phyloP scores from a whole-genome alignment of 1,140 invertebrate genomes.

The Propsilocerus akamusi region DNA sequence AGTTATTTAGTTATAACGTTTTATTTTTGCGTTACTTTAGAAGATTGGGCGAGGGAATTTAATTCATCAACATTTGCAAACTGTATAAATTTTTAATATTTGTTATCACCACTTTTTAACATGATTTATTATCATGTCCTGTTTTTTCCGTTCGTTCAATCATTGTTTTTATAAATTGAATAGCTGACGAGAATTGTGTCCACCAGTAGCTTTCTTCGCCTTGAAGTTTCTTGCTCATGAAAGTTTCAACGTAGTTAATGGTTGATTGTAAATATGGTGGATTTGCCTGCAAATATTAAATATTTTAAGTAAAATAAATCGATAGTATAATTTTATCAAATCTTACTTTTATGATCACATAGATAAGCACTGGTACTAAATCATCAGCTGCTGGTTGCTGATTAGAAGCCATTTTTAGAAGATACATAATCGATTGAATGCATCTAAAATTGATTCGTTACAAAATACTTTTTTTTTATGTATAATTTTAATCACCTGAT shows the following conservation, averaged over 20 bases:
- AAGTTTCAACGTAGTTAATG: conserved; percentile 88
- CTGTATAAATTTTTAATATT: too few relatives aligned
- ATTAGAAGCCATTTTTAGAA: conserved; percentile 63
- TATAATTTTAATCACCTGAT: conserved; percentile 15
- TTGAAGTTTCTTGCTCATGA: conserved; percentile 62
- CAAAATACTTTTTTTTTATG: background rate
- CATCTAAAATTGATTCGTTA: conserved; percentile 42
- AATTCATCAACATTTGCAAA: too few relatives aligned
- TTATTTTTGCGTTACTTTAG: too few relatives aligned
- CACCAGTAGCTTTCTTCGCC: conserved; percentile 97
- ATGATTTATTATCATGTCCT: background rate
- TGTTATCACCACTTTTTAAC: too few relatives aligned
- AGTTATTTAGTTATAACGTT: too few relatives aligned
- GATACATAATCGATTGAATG: conserved; percentile 82
- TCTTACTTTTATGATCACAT: conserved; percentile 81
- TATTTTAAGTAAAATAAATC: conserved; percentile 1
- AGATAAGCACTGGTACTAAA: conserved; percentile 90
- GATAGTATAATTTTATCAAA: background rate
- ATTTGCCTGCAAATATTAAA: conserved; percentile 52
- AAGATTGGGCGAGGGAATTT: too few relatives aligned
- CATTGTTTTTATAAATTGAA: conserved; percentile 98
- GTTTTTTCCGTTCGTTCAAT: conserved; percentile 2
- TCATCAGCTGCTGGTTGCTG: conserved; percentile 89
- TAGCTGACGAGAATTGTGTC: conserved; percentile 92
- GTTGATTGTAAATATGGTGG: conserved; percentile 88